Base-by-base conservation (phyloP, 2,113 vertebrate species). In the Steatornis caripensis region DNA sequence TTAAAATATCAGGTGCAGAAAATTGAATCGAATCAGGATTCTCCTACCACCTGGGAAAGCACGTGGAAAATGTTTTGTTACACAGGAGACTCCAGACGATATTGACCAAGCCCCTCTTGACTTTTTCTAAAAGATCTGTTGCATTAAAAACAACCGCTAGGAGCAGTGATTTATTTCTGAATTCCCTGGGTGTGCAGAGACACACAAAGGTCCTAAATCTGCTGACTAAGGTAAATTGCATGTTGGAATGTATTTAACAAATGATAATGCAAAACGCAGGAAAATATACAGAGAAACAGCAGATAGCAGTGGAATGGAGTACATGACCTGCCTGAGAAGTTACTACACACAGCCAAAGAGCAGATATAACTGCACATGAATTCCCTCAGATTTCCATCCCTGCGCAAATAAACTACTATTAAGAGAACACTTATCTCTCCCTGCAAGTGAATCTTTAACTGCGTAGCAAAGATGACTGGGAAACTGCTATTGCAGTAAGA, bases 151-250 rank as follows among this genome's bases (percentile, higher is more conserved):
- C 76, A 92, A 62, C 74, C 30, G 43, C 45, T 69, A 84, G 70
- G 41, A 95, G 49, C n/a, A 95, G 74, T 89, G 66, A 96, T 97
- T 97, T 96, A 94, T 95, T 97, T 97, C 91, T 91, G 90, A 95
- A 96, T 96, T 96, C 96, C 74, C 74, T 92, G 64, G 34, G 82
- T 54, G 62, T 89, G 60, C 89, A 84, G 62, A 87, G 80, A 92
- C 37, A 78, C 45, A 76, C 68, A 95, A 94, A 95, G 95, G 89
- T 87, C 83, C 89, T 93, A 96, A 96, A 98, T 95, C 85, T 97
- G 97, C 97, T 96, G 96, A 96, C 94, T 96, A 96, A 95, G 95
- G 96, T 96, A 96, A 97, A 97, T 97, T 92, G 82, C 74, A 84
- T 74, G 62, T 83, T 95, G 89, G 89, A 93, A 93, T 94, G 85